Evolutionary conservation across 1,140 invertebrate species (phyloP), one percentile per base, ranked within the genome.

Genomic region (Drosophila serrata): DNA sequence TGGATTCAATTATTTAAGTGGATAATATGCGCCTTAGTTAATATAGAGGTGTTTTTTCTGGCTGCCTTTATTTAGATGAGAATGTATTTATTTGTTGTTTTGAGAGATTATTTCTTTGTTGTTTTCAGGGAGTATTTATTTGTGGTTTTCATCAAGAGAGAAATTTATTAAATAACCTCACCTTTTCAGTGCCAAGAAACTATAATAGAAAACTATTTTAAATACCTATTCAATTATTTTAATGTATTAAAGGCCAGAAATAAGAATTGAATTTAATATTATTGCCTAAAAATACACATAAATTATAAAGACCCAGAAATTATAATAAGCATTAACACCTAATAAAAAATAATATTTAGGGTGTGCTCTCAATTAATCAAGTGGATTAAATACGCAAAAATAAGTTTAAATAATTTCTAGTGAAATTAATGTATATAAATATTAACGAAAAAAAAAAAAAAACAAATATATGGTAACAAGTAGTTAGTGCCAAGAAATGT

Each of bases 1-100:
- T 67, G 60, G 60, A 24, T 37, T 31, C 40, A n/a, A 42, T 40
- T 64, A 46, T 65, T 37, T 53, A 53, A 61, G 13, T 6, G 24
- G 33, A 40, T 59, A 12, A 53, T 53, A 53, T 53, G n/a, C 31
- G 49, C 22, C 31, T 53, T 53, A 22, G 49, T 53, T 53, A 53
- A 53, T 53, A 35, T 3, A 35, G 31, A 35, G 7, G 4, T 0
- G 17, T 33, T 31, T 49, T 49, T 49, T 48, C 22, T 48, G 0
- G 9, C n/a, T 31, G n/a, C n/a, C n/a, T 51, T 0, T 19, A 19
- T 13, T 2, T 13, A 31, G 17, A 19, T 13, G 17, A 35, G 31
- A 15, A 53, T 22, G 7, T 53, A 9, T 19, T 19, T 24, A 24
- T 24, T 24, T 24, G 24, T 24, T 24, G 24, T 12, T 1, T n/a